Base-by-base conservation (phyloP, 1,140 invertebrate species). In the Calephelis nemesis region DNA sequence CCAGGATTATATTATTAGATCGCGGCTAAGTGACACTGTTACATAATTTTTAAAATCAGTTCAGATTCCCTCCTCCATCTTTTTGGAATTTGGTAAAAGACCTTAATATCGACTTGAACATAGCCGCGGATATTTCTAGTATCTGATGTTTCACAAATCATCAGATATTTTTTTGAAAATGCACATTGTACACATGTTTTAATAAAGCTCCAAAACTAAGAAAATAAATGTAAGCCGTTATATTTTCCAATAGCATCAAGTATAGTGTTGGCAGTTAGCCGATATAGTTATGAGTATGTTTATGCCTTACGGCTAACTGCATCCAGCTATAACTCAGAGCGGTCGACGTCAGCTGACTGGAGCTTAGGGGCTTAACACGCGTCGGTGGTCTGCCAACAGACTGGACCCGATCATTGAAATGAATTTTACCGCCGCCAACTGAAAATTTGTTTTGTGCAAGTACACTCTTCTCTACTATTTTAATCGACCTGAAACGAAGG, bases 331-430 rank as follows among this genome's bases (percentile, higher is more conserved):
- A 71, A 71, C 50, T 71, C 69, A 71, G 62, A n/a, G 39, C 52
- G 69, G 47, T 63, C 54, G 68, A 65, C 62, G 68, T 45, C 52
- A 42, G 63, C 64, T 62, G 62, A 65, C 70, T 19, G 67, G 63
- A 66, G 74, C 74, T 76, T 74, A 76, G 72, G 63, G 70, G 74
- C 74, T 76, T 76, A 76, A 60, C 10, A 71, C 69, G 71, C 74
- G 63, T 65, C 69, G 74, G 54, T 69, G 66, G 54, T 69, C 68
- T 70, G 74, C 74, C 74, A 75, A 71, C 74, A 63, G 68, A 70
- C 74, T 74, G 68, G 54, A 67, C 11, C 67, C 68, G 15, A 66
- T 69, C 67, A 74, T 74, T 68, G 64, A 71, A 74, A 74, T 74
- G 73, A 74, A 71, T 71, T 74, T 74, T 74, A 67, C 62, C 72